Evolutionary conservation across 1,140 invertebrate genomes (phyloP), one percentile per base, ranked within the genome.

Genomic region (Condylostylus longicornis): DNA sequence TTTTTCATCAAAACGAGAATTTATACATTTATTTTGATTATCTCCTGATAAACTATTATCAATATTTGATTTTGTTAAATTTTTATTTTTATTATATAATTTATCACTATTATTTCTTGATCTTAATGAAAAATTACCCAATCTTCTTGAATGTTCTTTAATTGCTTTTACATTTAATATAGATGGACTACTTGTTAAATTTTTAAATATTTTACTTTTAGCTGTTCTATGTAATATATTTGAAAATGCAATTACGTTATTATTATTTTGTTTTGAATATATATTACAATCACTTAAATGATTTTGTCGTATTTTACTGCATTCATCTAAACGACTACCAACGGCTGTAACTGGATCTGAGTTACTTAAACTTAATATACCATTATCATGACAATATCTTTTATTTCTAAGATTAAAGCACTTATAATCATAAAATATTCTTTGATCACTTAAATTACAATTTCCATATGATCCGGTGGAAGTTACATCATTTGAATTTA

Each of bases 121-220:
- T 21, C 56, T 58, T 13, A 58, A 43, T 15, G 55, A 58, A 6
- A 58, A 45, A 42, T 58, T 58, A 22, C 55, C 46, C 29, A 58
- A 35, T 38, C 56, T 58, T 39, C 54, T 54, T n/a, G 55, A 56
- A 43, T 58, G 55, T 38, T 58, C 55, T 45, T 58, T 58, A 46
- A 58, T 56, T 49, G 58, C 58, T 40, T 58, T 58, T 40, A 53
- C 52, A 38, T 54, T 56, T 37, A 58, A 43, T 40, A 58, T 58
- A 40, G 55, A 58, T 5, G 55, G 53, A 47, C 55, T 58, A 33
- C 58, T 58, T 18, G 55, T 55, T 15, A 58, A 56, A 47, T 54
- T 58, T 51, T 58, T 58, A 45, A 58, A 58, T 42, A 58, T 58
- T 39, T 58, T 58, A 1, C 53, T 56, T 35, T 58, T 54, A 38